These are phyloP conservation scores for Raja brachyura DNA, from an alignment of 2,113 vertebrate species.

Conservation along the genomic window DNA sequence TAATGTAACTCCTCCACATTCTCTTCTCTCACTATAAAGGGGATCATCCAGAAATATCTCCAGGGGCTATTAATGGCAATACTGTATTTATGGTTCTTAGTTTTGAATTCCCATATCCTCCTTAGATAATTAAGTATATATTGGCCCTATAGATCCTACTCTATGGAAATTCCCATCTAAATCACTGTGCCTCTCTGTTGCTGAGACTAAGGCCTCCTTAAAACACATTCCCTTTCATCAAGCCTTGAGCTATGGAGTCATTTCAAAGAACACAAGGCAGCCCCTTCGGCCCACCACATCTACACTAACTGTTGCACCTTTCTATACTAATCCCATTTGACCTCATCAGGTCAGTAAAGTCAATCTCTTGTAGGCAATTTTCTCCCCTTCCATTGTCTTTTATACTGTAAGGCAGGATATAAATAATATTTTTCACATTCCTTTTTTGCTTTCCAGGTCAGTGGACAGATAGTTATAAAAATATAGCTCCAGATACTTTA, in stretches of 20 bases:
- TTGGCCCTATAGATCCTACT: neutral
- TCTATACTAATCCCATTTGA: too few species aligned
- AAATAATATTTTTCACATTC: neutral
- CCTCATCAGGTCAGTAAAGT: neutral
- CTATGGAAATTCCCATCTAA: neutral
- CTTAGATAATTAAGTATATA: neutral
- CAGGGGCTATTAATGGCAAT: too few species aligned
- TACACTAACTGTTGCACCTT: too few species aligned
- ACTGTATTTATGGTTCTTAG: neutral
- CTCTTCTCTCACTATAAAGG: neutral
- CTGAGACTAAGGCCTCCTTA: neutral
- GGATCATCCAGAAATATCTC: neutral
- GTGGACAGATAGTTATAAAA: neutral
- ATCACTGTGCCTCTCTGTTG: neutral
- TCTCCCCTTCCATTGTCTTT: neutral
- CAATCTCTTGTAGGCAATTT: neutral
- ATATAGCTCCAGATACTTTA: neutral
- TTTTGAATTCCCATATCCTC: neutral
- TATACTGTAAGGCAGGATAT: neutral
- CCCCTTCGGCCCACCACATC: too few species aligned
- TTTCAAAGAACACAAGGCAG: too few species aligned
- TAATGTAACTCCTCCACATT: neutral
- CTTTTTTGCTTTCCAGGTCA: neutral
- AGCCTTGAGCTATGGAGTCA: neutral
- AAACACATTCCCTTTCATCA: neutral